Evolutionary conservation across 1,140 invertebrate genomes (phyloP).

Genomic region (Aporrectodea caliginosa): DNA sequence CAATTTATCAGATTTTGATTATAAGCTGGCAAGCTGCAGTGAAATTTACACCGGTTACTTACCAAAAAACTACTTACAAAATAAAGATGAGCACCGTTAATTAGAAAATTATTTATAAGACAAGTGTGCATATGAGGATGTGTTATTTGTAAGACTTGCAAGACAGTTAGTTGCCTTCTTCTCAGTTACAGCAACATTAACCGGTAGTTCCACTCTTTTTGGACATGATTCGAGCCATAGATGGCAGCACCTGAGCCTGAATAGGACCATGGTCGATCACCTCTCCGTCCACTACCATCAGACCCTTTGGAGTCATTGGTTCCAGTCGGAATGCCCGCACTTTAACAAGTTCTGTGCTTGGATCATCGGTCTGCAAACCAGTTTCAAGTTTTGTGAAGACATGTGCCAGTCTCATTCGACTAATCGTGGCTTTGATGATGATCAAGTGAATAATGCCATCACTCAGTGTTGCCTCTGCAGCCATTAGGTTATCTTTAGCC

Average conservation of each 20-base stretch:
- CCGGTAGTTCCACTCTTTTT: too few relatives aligned
- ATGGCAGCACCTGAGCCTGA: slow-evolving; percentile 83
- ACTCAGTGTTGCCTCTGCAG: slow-evolving; percentile 75
- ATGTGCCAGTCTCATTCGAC: slow-evolving; percentile 1
- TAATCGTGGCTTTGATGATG: slow-evolving; percentile 69
- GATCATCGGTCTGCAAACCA: slow-evolving; percentile 36
- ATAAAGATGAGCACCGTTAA: too few relatives aligned
- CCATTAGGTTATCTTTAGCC: slow-evolving; percentile 76
- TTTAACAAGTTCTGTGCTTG: slow-evolving; percentile 68
- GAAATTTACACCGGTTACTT: too few relatives aligned
- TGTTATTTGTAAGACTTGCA: too few relatives aligned
- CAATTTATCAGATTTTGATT: too few relatives aligned
- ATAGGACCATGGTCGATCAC: slow-evolving; percentile 70
- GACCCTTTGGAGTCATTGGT: slow-evolving; percentile 60
- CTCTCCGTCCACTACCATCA: slow-evolving; percentile 88
- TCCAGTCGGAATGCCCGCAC: slow-evolving; percentile 84
- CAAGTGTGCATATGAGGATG: too few relatives aligned
- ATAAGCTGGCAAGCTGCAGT: too few relatives aligned
- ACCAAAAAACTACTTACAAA: too few relatives aligned
- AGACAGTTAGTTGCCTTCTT: too few relatives aligned
- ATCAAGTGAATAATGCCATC: slow-evolving; percentile 88
- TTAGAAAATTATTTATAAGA: too few relatives aligned
- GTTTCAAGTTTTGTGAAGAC: slow-evolving; percentile 64
- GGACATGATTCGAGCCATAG: slow-evolving; percentile 69
- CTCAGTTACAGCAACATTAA: too few relatives aligned